phyloP scores from a whole-genome alignment of 2,888 invertebrate species.

The Dicranocentrus wangi region DNA sequence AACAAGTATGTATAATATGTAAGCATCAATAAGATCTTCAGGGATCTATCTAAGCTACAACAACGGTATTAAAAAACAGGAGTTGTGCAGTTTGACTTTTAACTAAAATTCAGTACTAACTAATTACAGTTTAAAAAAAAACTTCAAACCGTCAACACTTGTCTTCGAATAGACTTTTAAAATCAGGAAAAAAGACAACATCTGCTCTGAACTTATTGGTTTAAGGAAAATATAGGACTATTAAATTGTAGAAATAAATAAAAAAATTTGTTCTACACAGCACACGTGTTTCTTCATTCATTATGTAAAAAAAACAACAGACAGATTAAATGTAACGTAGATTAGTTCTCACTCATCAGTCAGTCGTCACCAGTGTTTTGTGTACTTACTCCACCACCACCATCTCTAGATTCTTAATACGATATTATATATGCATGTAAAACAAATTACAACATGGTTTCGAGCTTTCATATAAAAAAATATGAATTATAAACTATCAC shows the following conservation, averaged over 20 bases:
- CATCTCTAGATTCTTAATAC: background rate
- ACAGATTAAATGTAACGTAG: no score
- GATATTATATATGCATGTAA: conserved; percentile 3
- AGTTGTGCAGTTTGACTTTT: background rate
- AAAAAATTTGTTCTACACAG: background rate
- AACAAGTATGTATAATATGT: no score
- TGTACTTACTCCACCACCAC: no score
- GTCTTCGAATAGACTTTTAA: conserved; percentile 39
- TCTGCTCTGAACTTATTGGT: conserved; percentile 45
- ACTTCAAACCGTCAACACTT: conserved; percentile 6
- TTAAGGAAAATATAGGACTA: background rate
- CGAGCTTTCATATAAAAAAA: conserved; percentile 56
- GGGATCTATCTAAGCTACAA: no score
- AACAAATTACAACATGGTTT: conserved; percentile 28
- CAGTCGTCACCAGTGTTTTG: no score
- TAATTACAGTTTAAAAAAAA: background rate
- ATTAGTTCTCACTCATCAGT: no score
- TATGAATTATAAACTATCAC: conserved; percentile 37
- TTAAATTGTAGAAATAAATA: background rate
- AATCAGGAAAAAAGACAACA: conserved; percentile 45
- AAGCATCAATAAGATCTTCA: no score
- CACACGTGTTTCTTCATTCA: background rate
- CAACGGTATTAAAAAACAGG: no score
- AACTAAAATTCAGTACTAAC: background rate
- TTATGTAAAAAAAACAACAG: background rate